Evolutionary conservation across 2,797 vertebrate genomes (phyloP).

Genomic region (Sebastes minor): DNA sequence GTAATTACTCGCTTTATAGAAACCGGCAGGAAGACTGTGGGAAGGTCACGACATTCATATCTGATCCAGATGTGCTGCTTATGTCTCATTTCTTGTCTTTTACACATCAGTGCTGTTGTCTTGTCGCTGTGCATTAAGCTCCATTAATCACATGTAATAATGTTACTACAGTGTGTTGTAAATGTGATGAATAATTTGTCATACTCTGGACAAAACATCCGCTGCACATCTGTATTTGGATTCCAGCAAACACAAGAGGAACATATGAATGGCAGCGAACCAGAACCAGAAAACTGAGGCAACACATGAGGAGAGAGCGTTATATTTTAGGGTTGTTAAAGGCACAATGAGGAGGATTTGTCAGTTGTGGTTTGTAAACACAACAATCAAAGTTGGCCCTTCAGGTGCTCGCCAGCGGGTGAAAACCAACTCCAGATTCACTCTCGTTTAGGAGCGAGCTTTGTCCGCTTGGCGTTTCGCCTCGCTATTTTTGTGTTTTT

Average conservation of each 20-base stretch:
- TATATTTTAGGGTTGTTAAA: neutral
- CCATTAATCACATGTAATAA: neutral
- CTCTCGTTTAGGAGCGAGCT: no score
- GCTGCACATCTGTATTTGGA: neutral
- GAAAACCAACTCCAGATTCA: no score
- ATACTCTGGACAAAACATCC: neutral
- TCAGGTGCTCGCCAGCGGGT: no score
- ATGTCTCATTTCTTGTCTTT: neutral
- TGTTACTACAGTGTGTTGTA: neutral
- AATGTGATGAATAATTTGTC: neutral
- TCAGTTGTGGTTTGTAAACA: no score
- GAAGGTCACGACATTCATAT: conserved; percentile 40
- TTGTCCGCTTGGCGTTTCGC: no score
- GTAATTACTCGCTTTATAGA: conserved; percentile 11
- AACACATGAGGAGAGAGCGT: neutral
- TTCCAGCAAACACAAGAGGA: neutral
- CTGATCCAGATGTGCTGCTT: neutral
- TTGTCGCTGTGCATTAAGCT: conserved; percentile 2
- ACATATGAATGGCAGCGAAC: neutral
- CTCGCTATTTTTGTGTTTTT: no score
- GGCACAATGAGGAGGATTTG: neutral
- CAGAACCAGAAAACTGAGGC: neutral
- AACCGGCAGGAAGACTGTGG: conserved; percentile 28
- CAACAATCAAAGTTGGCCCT: no score
- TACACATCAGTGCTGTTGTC: neutral